Conservation (phyloP, 2,797 vertebrate genomes). For the Muraenolepis orangiensis region DNA sequence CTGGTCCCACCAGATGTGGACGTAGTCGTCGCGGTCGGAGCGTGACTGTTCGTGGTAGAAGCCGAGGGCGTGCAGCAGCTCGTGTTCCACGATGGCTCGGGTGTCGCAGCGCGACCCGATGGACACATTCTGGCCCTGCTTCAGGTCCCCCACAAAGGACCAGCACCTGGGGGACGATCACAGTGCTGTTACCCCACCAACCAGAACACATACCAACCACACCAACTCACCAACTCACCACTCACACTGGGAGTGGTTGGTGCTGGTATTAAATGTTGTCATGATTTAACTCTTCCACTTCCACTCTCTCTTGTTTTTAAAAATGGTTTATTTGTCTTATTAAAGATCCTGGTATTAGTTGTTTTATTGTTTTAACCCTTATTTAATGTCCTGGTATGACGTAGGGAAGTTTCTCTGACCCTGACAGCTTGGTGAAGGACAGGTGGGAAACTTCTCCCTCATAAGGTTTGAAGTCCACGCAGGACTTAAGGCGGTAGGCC, state of each 20-base stretch:
- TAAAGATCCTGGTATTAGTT: too few species aligned
- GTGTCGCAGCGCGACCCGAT: constrained; percentile 81
- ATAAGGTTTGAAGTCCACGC: constrained; percentile 91
- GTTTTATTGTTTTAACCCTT: too few species aligned
- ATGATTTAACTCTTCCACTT: too few species aligned
- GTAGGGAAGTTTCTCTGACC: constrained; percentile 68
- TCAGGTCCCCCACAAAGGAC: constrained; percentile 83
- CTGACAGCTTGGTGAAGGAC: constrained; percentile 77
- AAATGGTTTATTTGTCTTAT: too few species aligned
- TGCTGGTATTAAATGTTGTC: too few species aligned
- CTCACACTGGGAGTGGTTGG: too few species aligned
- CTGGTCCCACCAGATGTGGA: constrained; percentile 86
- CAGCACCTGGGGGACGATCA: constrained; percentile 74
- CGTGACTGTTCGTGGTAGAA: constrained; percentile 90
- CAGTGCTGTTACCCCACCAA: too few species aligned
- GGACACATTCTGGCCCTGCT: constrained; percentile 80
- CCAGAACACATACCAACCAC: too few species aligned
- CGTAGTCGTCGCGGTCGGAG: constrained; percentile 85
- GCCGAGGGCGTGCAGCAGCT: constrained; percentile 85
- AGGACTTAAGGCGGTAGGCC: constrained; percentile 88
- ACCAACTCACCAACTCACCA: too few species aligned
- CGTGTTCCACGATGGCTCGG: constrained; percentile 83
- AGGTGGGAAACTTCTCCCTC: constrained; percentile 82
- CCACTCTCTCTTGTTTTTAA: too few species aligned
- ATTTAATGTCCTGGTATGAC: neutral